phyloP scores from a whole-genome alignment of 2,888 invertebrate genomes.

The Apamea sordens region DNA sequence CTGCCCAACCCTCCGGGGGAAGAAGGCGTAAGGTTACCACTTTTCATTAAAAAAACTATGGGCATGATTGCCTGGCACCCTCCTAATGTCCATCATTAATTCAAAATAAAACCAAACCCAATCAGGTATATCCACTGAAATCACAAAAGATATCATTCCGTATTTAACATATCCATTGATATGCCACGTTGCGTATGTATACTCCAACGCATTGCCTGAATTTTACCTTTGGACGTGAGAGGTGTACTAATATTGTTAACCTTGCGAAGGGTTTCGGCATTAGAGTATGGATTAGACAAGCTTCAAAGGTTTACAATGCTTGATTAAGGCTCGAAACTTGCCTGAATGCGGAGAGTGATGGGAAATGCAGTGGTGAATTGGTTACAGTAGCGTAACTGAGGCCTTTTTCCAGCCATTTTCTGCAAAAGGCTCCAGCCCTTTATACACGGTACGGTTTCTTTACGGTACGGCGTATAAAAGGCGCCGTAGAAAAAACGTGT shows the following conservation, averaged over 20 bases:
- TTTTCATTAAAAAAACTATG: background rate
- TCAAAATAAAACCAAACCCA: conserved; percentile 21
- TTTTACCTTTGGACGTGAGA: conserved; percentile 43
- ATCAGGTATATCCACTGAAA: conserved; percentile 13
- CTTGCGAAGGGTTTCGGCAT: background rate
- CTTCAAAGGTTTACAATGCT: background rate
- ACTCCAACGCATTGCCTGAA: conserved; percentile 34
- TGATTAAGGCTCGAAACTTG: background rate
- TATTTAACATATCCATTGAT: conserved; percentile 39
- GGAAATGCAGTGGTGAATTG: background rate
- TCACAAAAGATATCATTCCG: conserved; percentile 20
- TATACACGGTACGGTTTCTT: background rate
- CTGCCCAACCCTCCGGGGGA: background rate
- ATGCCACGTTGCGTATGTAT: conserved; percentile 29
- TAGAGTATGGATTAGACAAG: conserved; percentile 25
- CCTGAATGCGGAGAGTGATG: background rate
- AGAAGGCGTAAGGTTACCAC: background rate
- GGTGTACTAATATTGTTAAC: conserved; percentile 43
- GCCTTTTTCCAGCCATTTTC: background rate
- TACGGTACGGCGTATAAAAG: too few species aligned
- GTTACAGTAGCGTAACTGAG: background rate
- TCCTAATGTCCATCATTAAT: background rate
- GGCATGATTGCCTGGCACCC: too few species aligned
- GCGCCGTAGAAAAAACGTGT: too few species aligned
- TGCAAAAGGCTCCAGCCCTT: background rate